A percentile compares a stretch with the other conserved stretches of the same genome.
phyloP scores from a whole-genome alignment of 2,797 vertebrate species.

The Setipinna tenuifilis region DNA sequence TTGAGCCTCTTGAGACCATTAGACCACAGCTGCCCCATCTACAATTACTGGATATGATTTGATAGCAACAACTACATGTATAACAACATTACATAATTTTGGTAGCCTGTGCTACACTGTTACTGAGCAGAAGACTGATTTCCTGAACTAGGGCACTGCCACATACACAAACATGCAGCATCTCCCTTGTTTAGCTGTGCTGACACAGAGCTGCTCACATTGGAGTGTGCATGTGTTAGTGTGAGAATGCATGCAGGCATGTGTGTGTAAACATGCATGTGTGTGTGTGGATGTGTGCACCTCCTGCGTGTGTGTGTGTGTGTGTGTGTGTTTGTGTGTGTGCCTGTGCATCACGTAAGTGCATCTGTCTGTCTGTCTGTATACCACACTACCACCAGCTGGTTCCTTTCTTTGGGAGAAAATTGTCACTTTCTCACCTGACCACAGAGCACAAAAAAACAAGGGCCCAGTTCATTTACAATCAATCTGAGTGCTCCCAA shows the following conservation, averaged over 20 bases:
- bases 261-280: no score
- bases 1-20: no score
- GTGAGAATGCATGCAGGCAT: not conserved
- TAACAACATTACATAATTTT: not conserved
- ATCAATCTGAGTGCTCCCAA: not conserved
- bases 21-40: no score
- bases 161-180: not conserved
- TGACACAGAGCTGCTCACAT: not conserved
- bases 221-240: not conserved
- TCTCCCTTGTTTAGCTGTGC: not conserved
- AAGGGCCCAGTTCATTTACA: conserved; percentile 1
- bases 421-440: conserved; percentile 23
- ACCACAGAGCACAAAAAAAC: not conserved
- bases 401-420: not conserved
- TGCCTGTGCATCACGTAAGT: not conserved
- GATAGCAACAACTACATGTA: not conserved
- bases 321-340: not conserved
- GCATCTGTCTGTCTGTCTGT: not conserved
- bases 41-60: not conserved
- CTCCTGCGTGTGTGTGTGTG: not conserved
- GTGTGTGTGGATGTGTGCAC: no score
- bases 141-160: not conserved
- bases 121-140: not conserved
- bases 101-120: not conserved
- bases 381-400: not conserved